Base-by-base conservation (phyloP, 1,140 invertebrate genomes). In the Pogonomyrmex barbatus region DNA sequence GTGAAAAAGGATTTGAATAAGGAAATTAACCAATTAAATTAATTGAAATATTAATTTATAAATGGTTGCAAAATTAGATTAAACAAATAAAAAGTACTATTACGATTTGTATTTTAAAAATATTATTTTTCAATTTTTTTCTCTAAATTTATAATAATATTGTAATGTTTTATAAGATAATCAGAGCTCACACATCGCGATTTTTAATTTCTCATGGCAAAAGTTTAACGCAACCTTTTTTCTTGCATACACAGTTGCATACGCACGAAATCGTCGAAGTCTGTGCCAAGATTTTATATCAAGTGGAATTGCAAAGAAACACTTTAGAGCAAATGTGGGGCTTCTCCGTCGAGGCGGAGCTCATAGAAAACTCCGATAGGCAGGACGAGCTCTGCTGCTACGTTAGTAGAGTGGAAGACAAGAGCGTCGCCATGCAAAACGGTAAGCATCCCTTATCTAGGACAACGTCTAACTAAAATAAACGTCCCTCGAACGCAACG, bases 341-440 rank as follows among this genome's bases (percentile, higher is more conserved):
- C 84, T 99, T 99, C 95, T 98, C 98, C 81, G 98, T 99, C 39
- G 99, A 99, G 94, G 99, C 99, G 4, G 99, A 99, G 95, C 96
- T 99, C 67, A 98, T 99, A 81, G 98, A 99, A 95, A 99, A 99
- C 95, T 97, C 98, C 17, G 98, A 99, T 94, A 96, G 98, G 63
- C 98, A 99, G 94, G 99, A 99, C 94, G 98, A 99, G 94, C 96
- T 99, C 58, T 98, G 98, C 94, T 99, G 99, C 94, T 99, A 99
- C 95, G 98, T 99, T 89, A 98, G 98, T 94, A 96, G 98, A 67
- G 98, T 99, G 73, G 98, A 99, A 94, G 98, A 99, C 92, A 98
- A 98, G 92, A 98, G 98, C 93, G 98, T 99, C 47, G 98, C 98
- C 60, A 98, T 99, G 97, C 97, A 98, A 94, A 98, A 99, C 95